Evolutionary conservation across 2,888 invertebrate species (phyloP), one percentile per base, ranked within the genome.

Genomic region (Griposia aprilina): DNA sequence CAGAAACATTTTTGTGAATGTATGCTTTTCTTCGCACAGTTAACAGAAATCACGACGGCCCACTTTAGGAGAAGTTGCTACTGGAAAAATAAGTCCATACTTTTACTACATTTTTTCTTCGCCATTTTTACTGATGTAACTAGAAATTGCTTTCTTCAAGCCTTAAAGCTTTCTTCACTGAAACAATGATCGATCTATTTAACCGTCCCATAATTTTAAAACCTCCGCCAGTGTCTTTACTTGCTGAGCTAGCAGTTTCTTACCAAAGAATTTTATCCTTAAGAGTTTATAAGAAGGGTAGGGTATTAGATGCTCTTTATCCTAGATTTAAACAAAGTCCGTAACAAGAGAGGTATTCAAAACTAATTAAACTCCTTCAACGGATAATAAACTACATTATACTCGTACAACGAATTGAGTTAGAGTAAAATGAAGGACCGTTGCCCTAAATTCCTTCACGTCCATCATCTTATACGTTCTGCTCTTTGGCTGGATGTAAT

Each of bases 361-460:
- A 83, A 83, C 62, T 76, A 80, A 72, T 80, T 80, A 76, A 71
- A 80, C 75, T 66, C 62, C 75, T 76, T 73, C 52, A 55, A 13
- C 45, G 70, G 66, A 68, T 74, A 71, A 70, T 78, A 55, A 74
- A 83, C 45, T 70, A 70, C 50, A 70, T 80, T 76, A 69, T 59
- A n/a, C n/a, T n/a, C n/a, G n/a, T n/a, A 59, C 52, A 30, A 80
- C 65, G 73, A 80, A 83, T 83, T 80, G 50, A 80, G 72, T 80
- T 83, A 13, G 45, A 52, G 69, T 59, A 55, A 62, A 76, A 73
- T 73, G 66, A 36, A 59, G 60, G 69, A 15, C 63, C 69, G 66
- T 50, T 83, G 66, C 30, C 72, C 80, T 76, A 73, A 80, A 83
- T 84, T 84, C 62, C 80, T 80, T 6, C 15, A 75, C 69, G 76